Evolutionary conservation across 2,888 invertebrate species (phyloP), one percentile per base, ranked within the genome.

Genomic region (Epinotia nisella): DNA sequence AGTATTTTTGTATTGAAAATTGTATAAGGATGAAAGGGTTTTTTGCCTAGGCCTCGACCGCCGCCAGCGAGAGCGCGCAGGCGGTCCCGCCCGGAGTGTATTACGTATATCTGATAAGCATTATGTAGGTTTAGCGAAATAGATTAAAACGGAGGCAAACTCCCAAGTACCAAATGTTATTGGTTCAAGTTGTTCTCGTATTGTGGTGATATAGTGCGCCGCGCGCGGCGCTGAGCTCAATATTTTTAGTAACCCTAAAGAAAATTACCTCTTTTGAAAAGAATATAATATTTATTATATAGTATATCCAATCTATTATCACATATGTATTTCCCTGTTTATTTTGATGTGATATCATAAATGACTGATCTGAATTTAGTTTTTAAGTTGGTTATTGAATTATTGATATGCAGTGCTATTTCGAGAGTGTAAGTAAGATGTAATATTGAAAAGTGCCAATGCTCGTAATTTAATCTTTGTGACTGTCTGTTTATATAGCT

Each of bases 291-390:
- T 90, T 87, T 90, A 90, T 89, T 85, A 84, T 89, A 90, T 90
- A 90, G 85, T 90, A 91, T 92, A 92, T 89, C 89, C 90, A 91
- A 91, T 90, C 90, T 87, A 91, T 90, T 85, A 92, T 92, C 93
- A 92, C 92, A 89, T 92, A 93, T 93, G 89, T 94, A 93, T 93
- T 92, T 91, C 90, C 93, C 93, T 91, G 90, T 93, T 94, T 94
- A 93, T 94, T 94, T 94, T 94, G 93, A 94, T 94, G 94, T 94
- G 94, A 94, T 94, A 94, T 94, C 94, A 94, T 94, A 93, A 94
- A 94, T 92, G 94, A 94, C 94, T 94, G 94, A 94, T 94, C 94
- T 94, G 94, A 94, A 93, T 93, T 94, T 94, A 94, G 94, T 94
- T 94, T 93, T 92, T 94, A 94, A 94, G 94, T 94, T 94, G 93